Conservation (phyloP, 53 echinoderm and acorn worm genomes). For the Holothuria scabra region DNA sequence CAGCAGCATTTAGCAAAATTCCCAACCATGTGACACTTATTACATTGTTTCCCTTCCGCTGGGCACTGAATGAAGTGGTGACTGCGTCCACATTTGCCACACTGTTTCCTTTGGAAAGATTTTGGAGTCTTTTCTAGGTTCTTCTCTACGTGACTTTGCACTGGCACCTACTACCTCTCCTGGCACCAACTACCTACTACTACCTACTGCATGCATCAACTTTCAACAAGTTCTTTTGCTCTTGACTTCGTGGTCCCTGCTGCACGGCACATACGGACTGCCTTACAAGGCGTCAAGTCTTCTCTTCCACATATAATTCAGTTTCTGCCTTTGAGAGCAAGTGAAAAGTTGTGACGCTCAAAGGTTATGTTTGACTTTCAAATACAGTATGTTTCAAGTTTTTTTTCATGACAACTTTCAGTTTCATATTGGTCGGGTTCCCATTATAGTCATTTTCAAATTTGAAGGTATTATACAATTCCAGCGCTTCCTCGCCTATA, state of each 20-base stretch:
- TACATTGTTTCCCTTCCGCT: conserved; percentile 28
- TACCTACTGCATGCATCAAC: too few relatives aligned
- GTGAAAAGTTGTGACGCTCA: conserved; percentile 53
- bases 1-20: conserved; percentile 8
- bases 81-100: conserved; percentile 30
- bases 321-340: conserved; percentile 40
- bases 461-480: conserved; percentile 49
- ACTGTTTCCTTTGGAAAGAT: conserved; percentile 15
- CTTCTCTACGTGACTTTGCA: not conserved
- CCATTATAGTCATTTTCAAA: not conserved
- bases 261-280: conserved; percentile 35
- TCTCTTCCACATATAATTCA: conserved; percentile 49
- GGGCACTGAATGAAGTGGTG: conserved; percentile 43
- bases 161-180: not conserved
- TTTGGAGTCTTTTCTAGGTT: not conserved
- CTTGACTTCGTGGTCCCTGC: not conserved
- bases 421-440: too few relatives aligned
- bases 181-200: too few relatives aligned
- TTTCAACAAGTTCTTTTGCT: conserved; percentile 5
- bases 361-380: conserved; percentile 46
- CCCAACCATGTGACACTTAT: not conserved
- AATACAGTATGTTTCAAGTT: conserved; percentile 21
- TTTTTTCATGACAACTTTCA: too few relatives aligned
- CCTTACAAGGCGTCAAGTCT: conserved; percentile 14
- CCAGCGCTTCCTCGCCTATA: conserved; percentile 53